phyloP scores from a whole-genome alignment of 2,797 vertebrate species.

The Pantherophis alleghaniensis region DNA sequence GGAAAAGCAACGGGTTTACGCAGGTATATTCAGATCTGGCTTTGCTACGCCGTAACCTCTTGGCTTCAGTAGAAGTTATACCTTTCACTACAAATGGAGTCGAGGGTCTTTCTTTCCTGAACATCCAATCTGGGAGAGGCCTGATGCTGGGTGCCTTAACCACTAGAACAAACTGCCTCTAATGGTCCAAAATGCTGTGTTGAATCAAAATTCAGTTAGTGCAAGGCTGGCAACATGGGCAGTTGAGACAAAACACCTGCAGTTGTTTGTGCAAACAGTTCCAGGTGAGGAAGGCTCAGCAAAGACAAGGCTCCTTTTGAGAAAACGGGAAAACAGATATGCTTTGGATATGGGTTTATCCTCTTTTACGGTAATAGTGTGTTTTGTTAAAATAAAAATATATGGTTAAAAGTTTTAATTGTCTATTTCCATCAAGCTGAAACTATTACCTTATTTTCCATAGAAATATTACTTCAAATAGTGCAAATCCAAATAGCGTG shows the following conservation, averaged over 20 bases:
- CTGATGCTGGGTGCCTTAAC: no score
- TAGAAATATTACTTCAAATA: background rate
- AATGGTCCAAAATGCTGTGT: background rate
- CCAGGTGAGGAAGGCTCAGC: background rate
- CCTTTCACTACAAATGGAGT: background rate
- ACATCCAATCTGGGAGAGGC: no score
- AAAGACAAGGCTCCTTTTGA: background rate
- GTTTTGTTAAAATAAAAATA: background rate
- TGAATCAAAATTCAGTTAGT: background rate
- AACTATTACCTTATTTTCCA: background rate
- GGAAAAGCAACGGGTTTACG: no score
- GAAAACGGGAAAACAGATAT: background rate
- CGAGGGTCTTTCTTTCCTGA: no score
- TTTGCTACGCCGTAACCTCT: background rate
- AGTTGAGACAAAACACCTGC: background rate
- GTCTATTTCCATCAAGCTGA: background rate
- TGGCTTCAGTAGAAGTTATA: background rate
- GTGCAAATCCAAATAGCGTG: background rate
- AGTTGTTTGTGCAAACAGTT: background rate
- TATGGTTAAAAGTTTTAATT: background rate
- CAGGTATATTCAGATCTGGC: no score
- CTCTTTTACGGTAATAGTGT: background rate
- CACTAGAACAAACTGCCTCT: background rate
- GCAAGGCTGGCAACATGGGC: background rate
- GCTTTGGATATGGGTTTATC: background rate